A percentile compares a stretch with the other conserved stretches of the same genome.
Evolutionary conservation across 2,113 vertebrate genomes (phyloP).

Genomic region (Phylloscopus trochilus): DNA sequence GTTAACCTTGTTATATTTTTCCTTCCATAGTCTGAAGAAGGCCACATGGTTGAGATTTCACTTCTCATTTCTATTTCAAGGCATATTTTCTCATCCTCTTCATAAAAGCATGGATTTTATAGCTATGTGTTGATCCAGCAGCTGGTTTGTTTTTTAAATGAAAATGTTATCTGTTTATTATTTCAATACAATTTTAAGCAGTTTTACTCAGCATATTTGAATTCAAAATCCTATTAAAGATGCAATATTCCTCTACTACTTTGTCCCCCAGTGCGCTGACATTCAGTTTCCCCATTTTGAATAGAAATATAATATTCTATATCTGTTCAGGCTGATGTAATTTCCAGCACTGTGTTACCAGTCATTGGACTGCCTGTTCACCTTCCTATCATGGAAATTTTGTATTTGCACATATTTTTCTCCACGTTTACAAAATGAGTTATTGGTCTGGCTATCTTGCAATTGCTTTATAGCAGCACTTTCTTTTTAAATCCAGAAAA

Average conservation of each 20-base stretch:
- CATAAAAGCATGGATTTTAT: constrained; percentile 39
- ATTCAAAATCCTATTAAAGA: constrained; percentile 78
- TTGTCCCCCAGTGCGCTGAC: constrained; percentile 47
- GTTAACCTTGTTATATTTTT: constrained; percentile 59
- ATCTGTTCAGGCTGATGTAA: constrained; percentile 68
- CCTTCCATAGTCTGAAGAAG: constrained; percentile 47
- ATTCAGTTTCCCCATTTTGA: constrained; percentile 58
- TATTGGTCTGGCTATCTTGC: constrained; percentile 54
- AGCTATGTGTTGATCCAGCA: constrained; percentile 59
- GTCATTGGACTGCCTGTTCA: constrained; percentile 60
- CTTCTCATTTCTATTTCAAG: constrained; percentile 63
- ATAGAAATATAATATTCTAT: constrained; percentile 67
- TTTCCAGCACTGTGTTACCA: constrained; percentile 69
- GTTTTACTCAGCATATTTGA: constrained; percentile 75
- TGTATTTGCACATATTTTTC: constrained; percentile 48
- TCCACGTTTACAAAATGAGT: constrained; percentile 62
- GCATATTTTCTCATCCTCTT: constrained; percentile 41
- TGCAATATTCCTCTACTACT: constrained; percentile 67
- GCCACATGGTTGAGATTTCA: constrained; percentile 41
- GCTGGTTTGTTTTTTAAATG: constrained; percentile 60
- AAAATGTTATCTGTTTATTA: constrained; percentile 75
- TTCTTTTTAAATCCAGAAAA: constrained; percentile 65
- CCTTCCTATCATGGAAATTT: constrained; percentile 64
- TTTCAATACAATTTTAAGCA: constrained; percentile 75
- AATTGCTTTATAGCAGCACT: constrained; percentile 41